Percentiles rank a stretch among this genome's conserved stretches.
Evolutionary conservation across 2,797 vertebrate genomes (phyloP).

Genomic region (Propithecus deckenii): DNA sequence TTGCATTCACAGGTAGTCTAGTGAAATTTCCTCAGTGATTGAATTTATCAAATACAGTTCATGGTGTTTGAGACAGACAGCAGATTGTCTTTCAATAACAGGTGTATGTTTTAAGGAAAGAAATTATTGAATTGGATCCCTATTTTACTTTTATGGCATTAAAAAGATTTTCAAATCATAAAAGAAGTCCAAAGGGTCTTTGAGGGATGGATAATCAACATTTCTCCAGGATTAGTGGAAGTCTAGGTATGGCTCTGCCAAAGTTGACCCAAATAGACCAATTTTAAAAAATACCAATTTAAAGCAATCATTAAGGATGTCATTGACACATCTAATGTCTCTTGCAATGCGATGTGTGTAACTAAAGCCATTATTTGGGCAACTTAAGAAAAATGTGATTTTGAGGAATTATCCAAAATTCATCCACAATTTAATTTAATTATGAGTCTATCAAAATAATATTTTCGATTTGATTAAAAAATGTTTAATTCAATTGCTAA

Average conservation of each 20-base stretch:
- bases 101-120: background rate
- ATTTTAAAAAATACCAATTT: background rate
- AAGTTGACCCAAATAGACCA: background rate
- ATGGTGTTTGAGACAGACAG: background rate
- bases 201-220: background rate
- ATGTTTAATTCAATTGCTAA: background rate
- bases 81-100: background rate
- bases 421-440: background rate
- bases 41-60: background rate
- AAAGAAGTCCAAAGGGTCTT: background rate
- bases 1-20: background rate
- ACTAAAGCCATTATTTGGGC: background rate
- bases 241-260: background rate
- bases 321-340: background rate
- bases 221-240: background rate
- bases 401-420: slow-evolving; percentile 8
- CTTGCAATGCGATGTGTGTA: background rate
- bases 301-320: background rate
- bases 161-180: background rate
- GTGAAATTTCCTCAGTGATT: background rate
- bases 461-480: background rate
- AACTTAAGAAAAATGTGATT: slow-evolving; percentile 40
- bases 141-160: background rate
- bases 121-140: background rate
- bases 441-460: background rate